Percentiles rank a stretch among this genome's conserved stretches.
These are phyloP conservation scores for Bombus breviceps DNA, from an alignment of 1,140 invertebrate species.

Conservation along the genomic window DNA sequence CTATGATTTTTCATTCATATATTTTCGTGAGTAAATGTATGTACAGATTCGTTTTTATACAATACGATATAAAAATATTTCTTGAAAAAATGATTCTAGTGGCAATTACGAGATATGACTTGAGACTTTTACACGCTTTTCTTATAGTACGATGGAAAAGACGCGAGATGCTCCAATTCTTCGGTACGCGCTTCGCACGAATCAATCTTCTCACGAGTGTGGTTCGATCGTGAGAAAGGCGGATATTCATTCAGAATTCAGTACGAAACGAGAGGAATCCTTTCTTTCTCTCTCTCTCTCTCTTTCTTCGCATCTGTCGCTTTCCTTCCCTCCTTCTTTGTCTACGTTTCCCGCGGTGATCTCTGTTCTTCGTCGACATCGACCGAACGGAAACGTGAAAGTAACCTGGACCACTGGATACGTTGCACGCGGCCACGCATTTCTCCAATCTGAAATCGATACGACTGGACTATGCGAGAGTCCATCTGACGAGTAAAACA, in stretches of 20 bases:
- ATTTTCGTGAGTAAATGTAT: accelerated
- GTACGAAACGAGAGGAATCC: constrained; percentile 12
- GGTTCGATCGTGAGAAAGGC: constrained; percentile 43
- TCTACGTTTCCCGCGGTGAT: not conserved
- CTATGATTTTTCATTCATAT: not conserved
- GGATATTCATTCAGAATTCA: constrained; percentile 39
- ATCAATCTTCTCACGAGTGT: constrained; percentile 36
- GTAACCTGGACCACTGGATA: not conserved
- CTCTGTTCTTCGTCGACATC: not conserved
- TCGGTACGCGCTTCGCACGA: constrained; percentile 22
- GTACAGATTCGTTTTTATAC: too few species aligned
- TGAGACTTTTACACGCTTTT: not conserved
- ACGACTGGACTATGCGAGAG: not conserved
- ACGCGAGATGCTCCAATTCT: constrained; percentile 10
- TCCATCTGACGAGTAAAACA: not conserved
- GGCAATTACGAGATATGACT: not conserved
- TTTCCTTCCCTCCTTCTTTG: not conserved
- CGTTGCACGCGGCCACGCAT: not conserved
- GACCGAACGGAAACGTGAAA: constrained; percentile 19
- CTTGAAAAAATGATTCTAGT: not conserved
- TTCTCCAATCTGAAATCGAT: constrained; percentile 1
- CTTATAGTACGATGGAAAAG: not conserved
- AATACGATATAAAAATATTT: too few species aligned
- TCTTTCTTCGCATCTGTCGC: not conserved
- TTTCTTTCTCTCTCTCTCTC: not conserved